Conservation (phyloP, 2,797 vertebrate genomes). For the Coreius guichenoti region DNA sequence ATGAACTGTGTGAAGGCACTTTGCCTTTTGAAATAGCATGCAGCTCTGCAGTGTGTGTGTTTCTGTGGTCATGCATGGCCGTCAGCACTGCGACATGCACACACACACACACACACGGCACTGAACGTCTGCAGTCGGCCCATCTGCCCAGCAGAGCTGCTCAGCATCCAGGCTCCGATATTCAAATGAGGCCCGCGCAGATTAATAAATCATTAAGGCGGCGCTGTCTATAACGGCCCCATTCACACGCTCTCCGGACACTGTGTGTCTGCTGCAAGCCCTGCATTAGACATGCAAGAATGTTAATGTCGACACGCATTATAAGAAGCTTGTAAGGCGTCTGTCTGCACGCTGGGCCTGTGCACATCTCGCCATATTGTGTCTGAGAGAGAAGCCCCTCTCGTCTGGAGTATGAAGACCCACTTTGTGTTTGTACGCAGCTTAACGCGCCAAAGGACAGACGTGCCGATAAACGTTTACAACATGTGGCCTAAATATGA, state of each 20-base stretch:
- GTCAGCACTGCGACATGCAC: slow-evolving; percentile 4
- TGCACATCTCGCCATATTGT: slow-evolving; percentile 60
- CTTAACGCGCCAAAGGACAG: slow-evolving; percentile 1
- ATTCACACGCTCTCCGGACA: slow-evolving; percentile 50
- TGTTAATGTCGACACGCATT: slow-evolving; percentile 74
- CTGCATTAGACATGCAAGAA: slow-evolving; percentile 81
- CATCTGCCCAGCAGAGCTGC: slow-evolving; percentile 22
- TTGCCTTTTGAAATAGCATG: neutral
- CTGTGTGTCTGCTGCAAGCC: slow-evolving; percentile 53
- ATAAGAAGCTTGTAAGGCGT: slow-evolving; percentile 73
- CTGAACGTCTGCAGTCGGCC: slow-evolving; percentile 5
- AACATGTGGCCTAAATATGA: neutral
- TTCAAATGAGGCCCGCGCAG: slow-evolving; percentile 47
- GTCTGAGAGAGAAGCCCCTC: slow-evolving; percentile 67
- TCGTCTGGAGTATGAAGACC: slow-evolving; percentile 62
- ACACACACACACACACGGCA: slow-evolving; percentile 18
- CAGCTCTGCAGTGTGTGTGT: neutral
- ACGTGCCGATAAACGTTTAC: neutral
- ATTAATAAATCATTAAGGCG: slow-evolving; percentile 60
- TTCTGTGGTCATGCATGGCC: neutral
- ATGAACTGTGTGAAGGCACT: neutral
- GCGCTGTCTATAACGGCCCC: slow-evolving; percentile 26
- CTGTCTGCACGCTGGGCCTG: slow-evolving; percentile 47
- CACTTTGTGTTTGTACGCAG: slow-evolving; percentile 56
- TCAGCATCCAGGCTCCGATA: slow-evolving; percentile 29